Evolutionary conservation across 1,140 invertebrate genomes (phyloP).

Genomic region (Drosophila varians): DNA sequence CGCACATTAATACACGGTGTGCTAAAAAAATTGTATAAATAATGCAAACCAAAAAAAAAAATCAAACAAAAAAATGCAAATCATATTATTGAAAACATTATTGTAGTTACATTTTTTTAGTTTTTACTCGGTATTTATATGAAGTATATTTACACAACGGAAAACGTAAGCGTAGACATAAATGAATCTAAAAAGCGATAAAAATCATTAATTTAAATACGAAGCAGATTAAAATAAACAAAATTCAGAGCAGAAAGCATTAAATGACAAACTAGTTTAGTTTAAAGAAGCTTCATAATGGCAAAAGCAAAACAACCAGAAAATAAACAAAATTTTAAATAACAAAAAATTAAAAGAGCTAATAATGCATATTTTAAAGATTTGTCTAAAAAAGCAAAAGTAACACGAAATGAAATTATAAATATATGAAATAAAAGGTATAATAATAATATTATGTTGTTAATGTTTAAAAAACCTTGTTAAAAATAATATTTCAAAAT

Average conservation of each 20-base stretch:
- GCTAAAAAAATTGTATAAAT: conserved; percentile 57
- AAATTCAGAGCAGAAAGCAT: conserved; percentile 38
- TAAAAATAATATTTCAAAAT: conserved; percentile 82
- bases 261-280: conserved; percentile 61
- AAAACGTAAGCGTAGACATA: conserved; percentile 55
- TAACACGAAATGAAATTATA: conserved; percentile 44
- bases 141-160: conserved; percentile 69
- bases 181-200: conserved; percentile 43
- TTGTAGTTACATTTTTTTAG: conserved; percentile 63
- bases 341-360: conserved; percentile 49
- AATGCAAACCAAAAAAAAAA: conserved; percentile 39
- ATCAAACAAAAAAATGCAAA: conserved; percentile 46
- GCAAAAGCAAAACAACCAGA: conserved; percentile 6
- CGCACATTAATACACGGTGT: conserved; percentile 40
- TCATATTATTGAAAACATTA: conserved; percentile 50
- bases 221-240: conserved; percentile 31
- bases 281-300: conserved; percentile 40
- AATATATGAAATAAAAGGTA: conserved; percentile 74
- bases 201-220: conserved; percentile 55
- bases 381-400: conserved; percentile 61
- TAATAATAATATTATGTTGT: conserved; percentile 81
- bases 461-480: conserved; percentile 81
- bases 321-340: conserved; percentile 62
- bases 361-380: conserved; percentile 73
- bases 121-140: conserved; percentile 77